Conservation (phyloP, 2,113 vertebrate species). For the Hemiprocne comata region DNA sequence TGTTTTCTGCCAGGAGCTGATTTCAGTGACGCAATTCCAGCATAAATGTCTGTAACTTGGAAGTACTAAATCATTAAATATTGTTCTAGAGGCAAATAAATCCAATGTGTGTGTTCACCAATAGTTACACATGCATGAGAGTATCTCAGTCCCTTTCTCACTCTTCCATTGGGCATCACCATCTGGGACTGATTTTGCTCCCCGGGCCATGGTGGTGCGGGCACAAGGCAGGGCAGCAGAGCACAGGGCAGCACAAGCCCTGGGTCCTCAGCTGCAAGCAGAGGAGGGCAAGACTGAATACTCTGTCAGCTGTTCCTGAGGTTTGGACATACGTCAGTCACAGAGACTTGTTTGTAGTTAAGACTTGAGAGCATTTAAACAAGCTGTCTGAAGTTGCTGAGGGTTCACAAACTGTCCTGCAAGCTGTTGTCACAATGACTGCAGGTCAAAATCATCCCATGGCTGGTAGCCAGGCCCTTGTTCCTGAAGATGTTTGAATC, state of each 20-base stretch:
- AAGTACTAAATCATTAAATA: background rate
- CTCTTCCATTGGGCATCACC: background rate
- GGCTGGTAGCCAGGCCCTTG: background rate
- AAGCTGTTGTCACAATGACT: background rate
- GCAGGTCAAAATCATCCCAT: background rate
- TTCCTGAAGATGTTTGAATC: background rate
- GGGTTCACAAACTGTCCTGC: background rate
- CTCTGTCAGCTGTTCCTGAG: background rate
- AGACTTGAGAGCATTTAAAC: background rate
- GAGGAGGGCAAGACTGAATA: background rate
- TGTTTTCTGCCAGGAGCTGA: background rate
- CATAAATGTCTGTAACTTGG: background rate
- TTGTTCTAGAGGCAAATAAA: background rate
- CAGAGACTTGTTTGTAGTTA: background rate
- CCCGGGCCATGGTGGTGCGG: background rate
- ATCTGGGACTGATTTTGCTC: fast-evolving
- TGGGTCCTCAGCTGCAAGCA: fast-evolving
- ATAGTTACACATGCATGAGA: fast-evolving
- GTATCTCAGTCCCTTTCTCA: background rate
- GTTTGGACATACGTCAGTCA: background rate
- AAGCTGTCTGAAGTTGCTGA: background rate
- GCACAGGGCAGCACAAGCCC: too few species aligned
- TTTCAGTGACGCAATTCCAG: background rate
- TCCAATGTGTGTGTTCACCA: background rate
- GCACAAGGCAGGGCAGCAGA: background rate